Conservation (phyloP, 2,888 invertebrate species). For the Oxyteleia sp. region DNA sequence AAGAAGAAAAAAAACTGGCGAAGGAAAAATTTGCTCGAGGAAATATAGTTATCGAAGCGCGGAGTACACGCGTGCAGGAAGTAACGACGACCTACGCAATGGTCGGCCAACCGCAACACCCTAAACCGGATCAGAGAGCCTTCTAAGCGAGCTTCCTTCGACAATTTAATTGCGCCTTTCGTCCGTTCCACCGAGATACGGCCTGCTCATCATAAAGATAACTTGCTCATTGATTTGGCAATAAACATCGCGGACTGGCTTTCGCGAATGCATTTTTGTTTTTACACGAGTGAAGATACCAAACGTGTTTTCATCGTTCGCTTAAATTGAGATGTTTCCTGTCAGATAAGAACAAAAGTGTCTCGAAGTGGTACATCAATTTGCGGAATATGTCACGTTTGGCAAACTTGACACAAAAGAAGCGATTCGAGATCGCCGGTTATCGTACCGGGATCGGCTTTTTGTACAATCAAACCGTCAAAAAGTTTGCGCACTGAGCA, state of each 20-base stretch:
- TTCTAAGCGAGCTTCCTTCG: constrained; percentile 73
- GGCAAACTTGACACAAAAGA: constrained; percentile 33
- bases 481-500: constrained; percentile 3
- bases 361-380: background rate
- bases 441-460: constrained; percentile 2
- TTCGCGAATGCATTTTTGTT: constrained; percentile 2
- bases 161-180: constrained; percentile 73
- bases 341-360: background rate
- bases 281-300: background rate
- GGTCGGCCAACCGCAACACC: constrained; percentile 80
- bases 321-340: background rate
- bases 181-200: constrained; percentile 57
- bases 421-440: constrained; percentile 1
- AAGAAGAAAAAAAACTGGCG: too few species aligned
- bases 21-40: constrained; percentile 59
- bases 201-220: constrained; percentile 36
- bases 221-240: constrained; percentile 42
- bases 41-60: constrained; percentile 70
- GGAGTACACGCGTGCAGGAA: constrained; percentile 76
- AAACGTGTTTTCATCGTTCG: background rate
- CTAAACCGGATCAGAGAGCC: constrained; percentile 79
- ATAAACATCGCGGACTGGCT: constrained; percentile 14
- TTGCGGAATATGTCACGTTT: constrained; percentile 11
- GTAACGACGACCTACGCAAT: constrained; percentile 73
- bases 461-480: constrained; percentile 15